Percentiles rank a stretch among this genome's conserved stretches.
Evolutionary conservation across 2,797 vertebrate genomes (phyloP).

Genomic region (Prionace glauca): DNA sequence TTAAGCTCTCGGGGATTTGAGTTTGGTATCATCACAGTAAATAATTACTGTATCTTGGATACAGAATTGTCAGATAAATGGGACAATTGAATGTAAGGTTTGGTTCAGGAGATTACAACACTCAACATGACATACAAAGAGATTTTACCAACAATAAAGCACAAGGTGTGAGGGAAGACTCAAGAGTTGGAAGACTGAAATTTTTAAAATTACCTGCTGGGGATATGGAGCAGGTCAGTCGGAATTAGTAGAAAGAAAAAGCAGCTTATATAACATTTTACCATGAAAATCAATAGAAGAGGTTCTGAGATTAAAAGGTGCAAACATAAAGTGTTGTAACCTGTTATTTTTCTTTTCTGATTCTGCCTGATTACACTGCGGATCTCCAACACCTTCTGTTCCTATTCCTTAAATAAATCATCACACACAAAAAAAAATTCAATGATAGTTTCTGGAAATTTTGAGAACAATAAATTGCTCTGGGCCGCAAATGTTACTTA

Average conservation of each 20-base stretch:
- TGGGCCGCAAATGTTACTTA: neutral
- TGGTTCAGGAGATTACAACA: neutral
- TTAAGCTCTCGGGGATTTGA: neutral
- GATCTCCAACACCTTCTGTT: neutral
- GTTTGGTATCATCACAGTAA: neutral
- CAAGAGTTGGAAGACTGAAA: neutral
- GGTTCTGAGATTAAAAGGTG: neutral
- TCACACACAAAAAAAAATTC: neutral
- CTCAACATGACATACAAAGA: neutral
- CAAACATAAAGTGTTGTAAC: neutral
- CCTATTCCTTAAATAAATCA: neutral
- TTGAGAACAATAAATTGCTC: neutral
- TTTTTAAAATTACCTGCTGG: neutral
- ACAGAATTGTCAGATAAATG: neutral
- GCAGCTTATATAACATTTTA: neutral
- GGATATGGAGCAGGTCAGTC: neutral
- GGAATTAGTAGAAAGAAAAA: neutral
- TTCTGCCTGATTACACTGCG: neutral
- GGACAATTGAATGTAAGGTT: neutral
- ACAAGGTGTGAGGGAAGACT: no score
- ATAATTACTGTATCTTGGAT: neutral
- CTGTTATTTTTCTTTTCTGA: neutral
- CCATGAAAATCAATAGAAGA: neutral
- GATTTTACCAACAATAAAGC: neutral
- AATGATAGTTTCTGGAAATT: neutral